A percentile compares a stretch with the other conserved stretches of the same genome.
phyloP scores from a whole-genome alignment of 2,888 invertebrate genomes.

The Cinara cedri region DNA sequence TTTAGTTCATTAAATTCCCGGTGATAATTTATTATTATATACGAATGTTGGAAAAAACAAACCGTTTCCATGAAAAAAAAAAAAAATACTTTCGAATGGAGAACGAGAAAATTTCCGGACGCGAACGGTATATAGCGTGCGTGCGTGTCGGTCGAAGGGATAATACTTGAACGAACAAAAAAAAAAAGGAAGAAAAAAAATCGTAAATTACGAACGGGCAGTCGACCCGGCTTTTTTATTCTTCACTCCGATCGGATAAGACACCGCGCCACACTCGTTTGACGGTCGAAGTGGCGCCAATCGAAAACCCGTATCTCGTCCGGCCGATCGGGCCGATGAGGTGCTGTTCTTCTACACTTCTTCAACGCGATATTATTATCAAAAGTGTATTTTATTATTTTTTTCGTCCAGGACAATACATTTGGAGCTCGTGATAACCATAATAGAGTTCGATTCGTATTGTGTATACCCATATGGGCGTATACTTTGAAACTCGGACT shows the following conservation, averaged over 20 bases:
- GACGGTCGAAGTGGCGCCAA: constrained; percentile 13
- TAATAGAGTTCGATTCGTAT: neutral
- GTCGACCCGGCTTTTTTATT: constrained; percentile 38
- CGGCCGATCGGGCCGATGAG: neutral
- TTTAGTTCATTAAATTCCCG: too few species aligned
- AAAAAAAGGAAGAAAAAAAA: neutral
- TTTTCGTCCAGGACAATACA: neutral
- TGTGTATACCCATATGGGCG: too few species aligned
- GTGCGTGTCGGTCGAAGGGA: neutral
- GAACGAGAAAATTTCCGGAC: constrained; percentile 16
- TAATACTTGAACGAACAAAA: constrained; percentile 7
- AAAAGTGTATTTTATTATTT: neutral
- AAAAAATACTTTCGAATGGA: constrained; percentile 1
- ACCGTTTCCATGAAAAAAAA: neutral
- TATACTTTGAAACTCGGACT: too few species aligned
- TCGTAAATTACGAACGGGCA: constrained; percentile 7
- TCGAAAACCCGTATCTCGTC: neutral
- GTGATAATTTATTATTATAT: too few species aligned
- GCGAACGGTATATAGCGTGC: neutral
- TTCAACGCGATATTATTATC: neutral
- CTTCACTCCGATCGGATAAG: constrained; percentile 35
- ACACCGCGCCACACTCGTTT: neutral
- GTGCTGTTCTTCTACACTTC: neutral
- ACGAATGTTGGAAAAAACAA: too few species aligned
- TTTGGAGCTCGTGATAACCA: too few species aligned